Conservation (phyloP, 2,113 vertebrate genomes). For the Ia io region DNA sequence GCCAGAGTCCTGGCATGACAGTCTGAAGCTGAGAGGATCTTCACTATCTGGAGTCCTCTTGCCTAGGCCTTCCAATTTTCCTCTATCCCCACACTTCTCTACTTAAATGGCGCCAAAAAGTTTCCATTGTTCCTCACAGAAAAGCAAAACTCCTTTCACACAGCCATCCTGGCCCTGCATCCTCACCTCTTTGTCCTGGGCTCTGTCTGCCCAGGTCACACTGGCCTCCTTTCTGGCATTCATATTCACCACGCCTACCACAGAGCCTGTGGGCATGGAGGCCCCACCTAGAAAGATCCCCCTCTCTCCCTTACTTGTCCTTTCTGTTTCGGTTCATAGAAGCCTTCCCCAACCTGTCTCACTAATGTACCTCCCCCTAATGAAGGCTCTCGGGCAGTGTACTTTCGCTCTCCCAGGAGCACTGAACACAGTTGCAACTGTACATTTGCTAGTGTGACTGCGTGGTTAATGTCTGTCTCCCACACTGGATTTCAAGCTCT, state of each 20-base stretch:
- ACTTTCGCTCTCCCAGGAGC: not conserved
- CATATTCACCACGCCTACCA: too few relatives aligned
- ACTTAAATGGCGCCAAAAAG: not conserved
- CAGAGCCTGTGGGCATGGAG: not conserved
- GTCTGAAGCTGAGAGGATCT: not conserved
- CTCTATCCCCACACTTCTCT: not conserved
- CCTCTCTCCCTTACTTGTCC: not conserved
- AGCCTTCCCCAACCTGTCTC: not conserved
- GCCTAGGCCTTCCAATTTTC: not conserved
- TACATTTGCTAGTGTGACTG: not conserved
- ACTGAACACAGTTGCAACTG: not conserved
- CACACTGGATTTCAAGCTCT: not conserved
- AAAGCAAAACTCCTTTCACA: not conserved
- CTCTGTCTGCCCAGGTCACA: not conserved
- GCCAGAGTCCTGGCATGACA: not conserved
- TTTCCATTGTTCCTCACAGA: not conserved
- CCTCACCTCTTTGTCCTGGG: accelerated
- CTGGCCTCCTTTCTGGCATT: not conserved
- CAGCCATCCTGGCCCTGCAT: not conserved
- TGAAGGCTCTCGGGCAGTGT: not conserved
- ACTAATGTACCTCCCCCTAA: too few relatives aligned
- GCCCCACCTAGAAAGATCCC: not conserved
- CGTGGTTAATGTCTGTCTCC: not conserved
- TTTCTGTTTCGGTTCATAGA: not conserved
- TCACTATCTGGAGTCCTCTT: not conserved